Evolutionary conservation across 2,113 vertebrate species (phyloP).

Genomic region (Rhinoderma darwinii): DNA sequence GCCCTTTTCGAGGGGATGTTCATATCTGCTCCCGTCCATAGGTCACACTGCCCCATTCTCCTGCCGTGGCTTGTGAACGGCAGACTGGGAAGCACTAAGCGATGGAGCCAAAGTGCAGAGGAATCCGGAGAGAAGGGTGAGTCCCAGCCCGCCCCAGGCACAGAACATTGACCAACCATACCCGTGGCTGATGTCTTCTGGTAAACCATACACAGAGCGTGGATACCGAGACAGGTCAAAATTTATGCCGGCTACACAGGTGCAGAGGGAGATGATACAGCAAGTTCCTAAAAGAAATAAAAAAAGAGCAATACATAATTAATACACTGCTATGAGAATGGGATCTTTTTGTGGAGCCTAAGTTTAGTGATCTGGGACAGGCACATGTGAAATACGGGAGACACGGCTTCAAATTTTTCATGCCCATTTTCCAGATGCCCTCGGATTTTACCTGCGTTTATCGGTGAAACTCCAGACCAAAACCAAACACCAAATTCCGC

Average conservation of each 20-base stretch:
- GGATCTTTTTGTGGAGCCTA: neutral
- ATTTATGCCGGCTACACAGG: conserved; percentile 92
- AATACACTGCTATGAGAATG: no score
- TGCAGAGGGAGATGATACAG: conserved; percentile 94
- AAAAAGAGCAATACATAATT: neutral
- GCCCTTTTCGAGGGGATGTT: conserved; percentile 54
- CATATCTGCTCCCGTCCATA: neutral
- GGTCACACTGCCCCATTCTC: conserved; percentile 92
- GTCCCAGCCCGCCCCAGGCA: conserved; percentile 92
- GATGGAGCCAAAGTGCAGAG: conserved; percentile 91
- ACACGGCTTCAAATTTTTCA: no score
- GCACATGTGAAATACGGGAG: no score
- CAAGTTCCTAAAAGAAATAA: conserved; percentile 82
- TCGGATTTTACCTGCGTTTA: no score
- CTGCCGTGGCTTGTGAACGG: conserved; percentile 87
- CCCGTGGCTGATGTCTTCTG: conserved; percentile 94
- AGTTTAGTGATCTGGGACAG: neutral
- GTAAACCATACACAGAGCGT: conserved; percentile 88
- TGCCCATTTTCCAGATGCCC: no score
- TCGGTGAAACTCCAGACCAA: no score
- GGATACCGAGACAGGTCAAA: conserved; percentile 93
- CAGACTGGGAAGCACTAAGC: conserved; percentile 82
- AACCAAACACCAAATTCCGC: no score
- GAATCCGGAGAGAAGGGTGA: conserved; percentile 91
- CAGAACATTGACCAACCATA: conserved; percentile 98